Conservation (phyloP, 2,113 vertebrate species). For the Panthera leo region DNA sequence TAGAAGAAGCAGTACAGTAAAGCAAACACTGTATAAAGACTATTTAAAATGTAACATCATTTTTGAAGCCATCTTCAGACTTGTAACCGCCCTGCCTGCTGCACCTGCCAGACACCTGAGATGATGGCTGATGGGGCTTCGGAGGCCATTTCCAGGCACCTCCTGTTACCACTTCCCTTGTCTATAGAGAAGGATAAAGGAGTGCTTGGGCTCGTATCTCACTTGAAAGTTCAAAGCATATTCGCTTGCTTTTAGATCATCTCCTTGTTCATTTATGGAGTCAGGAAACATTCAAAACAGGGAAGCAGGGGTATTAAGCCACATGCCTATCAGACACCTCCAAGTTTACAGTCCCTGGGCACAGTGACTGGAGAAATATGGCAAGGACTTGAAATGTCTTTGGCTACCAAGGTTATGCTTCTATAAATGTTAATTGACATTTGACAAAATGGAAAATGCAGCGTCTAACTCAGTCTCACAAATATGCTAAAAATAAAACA, state of each 20-base stretch:
- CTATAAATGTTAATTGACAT: constrained; percentile 4
- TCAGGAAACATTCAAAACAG: background rate
- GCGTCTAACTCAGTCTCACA: background rate
- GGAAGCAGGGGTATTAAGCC: background rate
- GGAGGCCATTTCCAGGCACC: background rate
- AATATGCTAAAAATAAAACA: constrained; percentile 46
- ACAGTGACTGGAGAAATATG: constrained; percentile 1
- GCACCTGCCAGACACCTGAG: background rate
- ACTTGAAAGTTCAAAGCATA: constrained; percentile 45
- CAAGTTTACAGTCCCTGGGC: background rate
- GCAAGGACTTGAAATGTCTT: background rate
- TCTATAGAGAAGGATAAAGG: background rate
- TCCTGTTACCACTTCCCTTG: background rate
- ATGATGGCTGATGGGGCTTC: background rate
- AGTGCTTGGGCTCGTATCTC: background rate
- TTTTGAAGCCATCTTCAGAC: constrained; percentile 6
- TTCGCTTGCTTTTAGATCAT: constrained; percentile 23
- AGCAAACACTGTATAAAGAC: background rate
- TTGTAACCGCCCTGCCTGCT: background rate
- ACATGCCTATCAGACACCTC: background rate
- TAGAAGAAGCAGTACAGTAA: background rate
- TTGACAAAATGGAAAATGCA: background rate
- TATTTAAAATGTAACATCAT: constrained; percentile 22
- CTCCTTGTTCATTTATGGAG: constrained; percentile 15
- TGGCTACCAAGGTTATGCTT: background rate